Conservation (phyloP, 2,797 vertebrate genomes). For the Forpus xanthops region DNA sequence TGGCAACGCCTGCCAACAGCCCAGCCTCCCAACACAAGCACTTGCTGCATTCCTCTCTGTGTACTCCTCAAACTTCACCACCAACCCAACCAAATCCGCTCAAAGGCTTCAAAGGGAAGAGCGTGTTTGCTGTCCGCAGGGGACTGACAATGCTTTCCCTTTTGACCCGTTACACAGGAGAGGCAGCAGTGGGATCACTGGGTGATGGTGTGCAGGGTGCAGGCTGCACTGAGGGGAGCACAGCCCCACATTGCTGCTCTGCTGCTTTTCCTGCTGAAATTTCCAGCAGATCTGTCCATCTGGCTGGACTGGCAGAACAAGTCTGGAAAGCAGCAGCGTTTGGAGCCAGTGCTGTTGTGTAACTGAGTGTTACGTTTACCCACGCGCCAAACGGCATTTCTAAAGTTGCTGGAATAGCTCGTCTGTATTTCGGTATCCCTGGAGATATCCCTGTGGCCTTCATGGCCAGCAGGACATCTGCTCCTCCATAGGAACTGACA, state of each 20-base stretch:
- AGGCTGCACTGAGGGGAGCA: neutral
- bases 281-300: neutral
- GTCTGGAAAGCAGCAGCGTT: neutral
- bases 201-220: neutral
- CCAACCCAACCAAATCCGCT: constrained; percentile 35
- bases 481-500: neutral
- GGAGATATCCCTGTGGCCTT: neutral
- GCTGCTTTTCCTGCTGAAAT: neutral
- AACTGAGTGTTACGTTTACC: accelerated
- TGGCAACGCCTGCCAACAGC: neutral
- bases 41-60: constrained; percentile 4
- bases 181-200: neutral
- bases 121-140: constrained; percentile 38
- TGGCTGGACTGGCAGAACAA: constrained; percentile 50
- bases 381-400: accelerated
- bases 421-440: accelerated
- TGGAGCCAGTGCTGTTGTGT: neutral
- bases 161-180: neutral
- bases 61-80: constrained; percentile 30
- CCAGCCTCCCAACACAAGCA: neutral
- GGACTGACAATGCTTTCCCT: constrained; percentile 60
- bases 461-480: accelerated
- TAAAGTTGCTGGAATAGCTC: neutral
- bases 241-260: neutral
- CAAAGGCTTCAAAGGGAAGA: constrained; percentile 59